Evolutionary conservation across 2,888 invertebrate species (phyloP), one percentile per base, ranked within the genome.

Genomic region (Cryptophagus acutangulus): DNA sequence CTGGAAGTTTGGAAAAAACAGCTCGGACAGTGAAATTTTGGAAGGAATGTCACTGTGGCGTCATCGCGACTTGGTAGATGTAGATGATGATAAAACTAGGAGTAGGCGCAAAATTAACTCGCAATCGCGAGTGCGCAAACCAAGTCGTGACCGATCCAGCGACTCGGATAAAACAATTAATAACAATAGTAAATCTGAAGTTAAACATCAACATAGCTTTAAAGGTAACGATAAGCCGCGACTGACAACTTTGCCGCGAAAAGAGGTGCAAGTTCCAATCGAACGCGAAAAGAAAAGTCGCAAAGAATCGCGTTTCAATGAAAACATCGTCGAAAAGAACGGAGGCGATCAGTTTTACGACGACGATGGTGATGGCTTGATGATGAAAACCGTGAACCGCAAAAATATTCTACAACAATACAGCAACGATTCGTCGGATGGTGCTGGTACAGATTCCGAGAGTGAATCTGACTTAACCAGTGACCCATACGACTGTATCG

Each of bases 21-120:
- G 78, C 2, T 76, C 77, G 12, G 79, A 82, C 39, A 78, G 78
- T 54, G 87, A 88, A 45, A 86, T 88, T 36, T 72, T 89, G 57
- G 87, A 87, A 58, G 89, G 89, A 1, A 89, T 89, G 88, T 81
- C 87, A 0, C 72, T 89, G 38, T 89, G 89, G 89, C 83, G 84
- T 59, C 89, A 89, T 62, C 76, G 88, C 20, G 88, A 89, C 53
- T 74, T 89, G 45, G 87, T 89, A 0, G 87, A 85, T 54, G 79
- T 84, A 9, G 53, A 59, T 12, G 75, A 76, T 10, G 75, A 76
- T 49, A 75, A 73, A 45, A 72, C 73, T 49, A 72, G 70, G 42
- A 41, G 38, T 16, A 41, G 29, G 15, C 37, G 15, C 5, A 45
- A 46, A 38, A 43, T 42, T 14, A 51, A 50, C 35, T 57, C 41